A percentile compares a stretch with the other conserved stretches of the same genome.
Evolutionary conservation across 2,113 vertebrate genomes (phyloP).

Genomic region (Drymodes brunneopygia): DNA sequence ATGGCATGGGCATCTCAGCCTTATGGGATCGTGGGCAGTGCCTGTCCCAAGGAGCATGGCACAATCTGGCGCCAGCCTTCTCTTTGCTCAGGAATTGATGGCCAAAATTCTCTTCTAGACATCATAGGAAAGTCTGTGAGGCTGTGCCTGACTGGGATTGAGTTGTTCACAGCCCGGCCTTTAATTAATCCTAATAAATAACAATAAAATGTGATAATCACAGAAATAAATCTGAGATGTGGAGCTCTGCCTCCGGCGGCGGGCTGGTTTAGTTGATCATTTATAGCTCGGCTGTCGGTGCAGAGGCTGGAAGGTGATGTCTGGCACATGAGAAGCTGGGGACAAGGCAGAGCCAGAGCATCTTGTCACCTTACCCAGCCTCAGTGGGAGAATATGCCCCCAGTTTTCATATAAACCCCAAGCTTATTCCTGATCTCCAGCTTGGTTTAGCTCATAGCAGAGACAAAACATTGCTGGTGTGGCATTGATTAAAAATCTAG

Average conservation of each 20-base stretch:
- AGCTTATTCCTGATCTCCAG: neutral
- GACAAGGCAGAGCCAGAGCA: neutral
- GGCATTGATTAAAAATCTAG: neutral
- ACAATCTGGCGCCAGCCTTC: neutral
- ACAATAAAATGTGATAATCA: conserved; percentile 63
- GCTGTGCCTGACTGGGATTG: conserved; percentile 8
- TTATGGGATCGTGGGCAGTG: neutral
- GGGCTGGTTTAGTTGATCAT: conserved; percentile 16
- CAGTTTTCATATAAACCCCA: neutral
- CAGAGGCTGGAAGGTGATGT: neutral
- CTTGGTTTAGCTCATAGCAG: neutral
- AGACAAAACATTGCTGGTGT: accelerated
- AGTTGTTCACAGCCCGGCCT: conserved; percentile 11
- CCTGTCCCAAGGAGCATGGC: neutral
- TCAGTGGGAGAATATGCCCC: neutral
- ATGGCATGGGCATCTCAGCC: neutral
- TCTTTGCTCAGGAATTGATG: neutral
- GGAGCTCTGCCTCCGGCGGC: neutral
- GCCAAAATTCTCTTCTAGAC: neutral
- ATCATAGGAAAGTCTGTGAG: neutral
- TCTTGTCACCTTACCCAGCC: neutral
- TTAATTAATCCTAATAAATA: conserved; percentile 69
- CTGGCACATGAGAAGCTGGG: neutral
- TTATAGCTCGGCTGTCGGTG: neutral
- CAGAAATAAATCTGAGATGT: conserved; percentile 57